phyloP scores from a whole-genome alignment of 2,113 vertebrate species.

The Psittacula cyanocephala region DNA sequence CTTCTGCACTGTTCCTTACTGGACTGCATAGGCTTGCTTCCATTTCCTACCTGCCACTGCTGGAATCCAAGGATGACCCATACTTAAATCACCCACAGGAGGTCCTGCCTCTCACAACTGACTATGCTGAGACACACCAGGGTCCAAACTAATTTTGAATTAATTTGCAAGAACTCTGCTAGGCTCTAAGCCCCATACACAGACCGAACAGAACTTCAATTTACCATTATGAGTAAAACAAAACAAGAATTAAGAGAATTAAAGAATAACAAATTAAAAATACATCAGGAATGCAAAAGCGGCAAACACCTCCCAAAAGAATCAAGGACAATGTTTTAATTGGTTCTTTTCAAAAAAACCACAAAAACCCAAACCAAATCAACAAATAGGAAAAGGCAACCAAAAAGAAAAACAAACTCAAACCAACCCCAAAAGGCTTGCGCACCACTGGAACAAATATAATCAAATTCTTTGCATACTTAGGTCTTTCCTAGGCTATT shows the following conservation, averaged over 20 bases:
- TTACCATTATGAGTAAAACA: background rate
- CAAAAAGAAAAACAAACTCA: too few relatives aligned
- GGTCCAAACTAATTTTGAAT: background rate
- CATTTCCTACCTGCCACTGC: background rate
- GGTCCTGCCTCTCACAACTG: background rate
- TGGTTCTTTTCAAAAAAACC: background rate
- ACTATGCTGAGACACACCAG: background rate
- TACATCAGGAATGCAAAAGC: background rate
- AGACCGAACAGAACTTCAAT: background rate
- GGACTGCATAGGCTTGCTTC: background rate
- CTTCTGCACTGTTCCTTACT: background rate
- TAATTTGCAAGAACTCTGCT: background rate
- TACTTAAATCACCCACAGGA: background rate
- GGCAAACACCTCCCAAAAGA: background rate
- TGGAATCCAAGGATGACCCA: background rate
- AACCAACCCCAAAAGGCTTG: background rate
- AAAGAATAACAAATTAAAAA: background rate
- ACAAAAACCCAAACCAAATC: background rate
- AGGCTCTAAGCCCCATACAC: background rate
- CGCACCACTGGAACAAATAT: background rate
- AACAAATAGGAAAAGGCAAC: background rate
- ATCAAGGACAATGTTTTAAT: background rate
- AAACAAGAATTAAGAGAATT: background rate
- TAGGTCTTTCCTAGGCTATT: background rate
- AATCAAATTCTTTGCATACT: background rate